A percentile compares a stretch with the other conserved stretches of the same genome.
These are phyloP conservation scores for Polymixis lichenea DNA, from an alignment of 2,888 invertebrate species.

Conservation along the genomic window DNA sequence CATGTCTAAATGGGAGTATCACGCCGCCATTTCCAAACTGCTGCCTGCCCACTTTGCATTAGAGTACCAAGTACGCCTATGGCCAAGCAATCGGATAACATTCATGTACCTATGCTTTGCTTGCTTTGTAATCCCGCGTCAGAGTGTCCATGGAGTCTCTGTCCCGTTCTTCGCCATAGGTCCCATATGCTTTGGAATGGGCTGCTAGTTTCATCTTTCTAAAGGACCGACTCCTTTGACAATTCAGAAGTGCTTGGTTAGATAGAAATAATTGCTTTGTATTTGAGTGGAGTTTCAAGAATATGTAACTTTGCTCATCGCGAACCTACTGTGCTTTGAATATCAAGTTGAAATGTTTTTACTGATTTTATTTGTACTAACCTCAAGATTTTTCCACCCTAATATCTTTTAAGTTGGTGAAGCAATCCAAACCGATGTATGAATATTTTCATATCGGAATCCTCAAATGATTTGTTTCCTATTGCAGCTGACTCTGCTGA, in stretches of 20 bases:
- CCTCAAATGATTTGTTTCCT: not conserved
- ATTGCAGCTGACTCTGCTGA: too few species aligned
- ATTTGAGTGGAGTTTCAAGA: not conserved
- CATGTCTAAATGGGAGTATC: not conserved
- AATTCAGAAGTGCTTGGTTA: too few species aligned
- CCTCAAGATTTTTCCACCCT: not conserved
- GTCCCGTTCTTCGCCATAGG: too few species aligned
- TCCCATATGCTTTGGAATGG: too few species aligned
- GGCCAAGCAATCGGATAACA: not conserved
- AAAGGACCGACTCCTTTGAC: too few species aligned
- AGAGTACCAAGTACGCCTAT: not conserved
- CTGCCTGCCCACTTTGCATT: not conserved
- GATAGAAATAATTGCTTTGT: too few species aligned
- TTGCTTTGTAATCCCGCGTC: too few species aligned
- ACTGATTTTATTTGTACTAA: not conserved
- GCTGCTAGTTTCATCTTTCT: too few species aligned
- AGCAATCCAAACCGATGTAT: too few species aligned
- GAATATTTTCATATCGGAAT: not conserved
- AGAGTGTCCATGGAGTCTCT: too few species aligned
- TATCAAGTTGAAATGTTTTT: not conserved
- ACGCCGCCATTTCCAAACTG: not conserved
- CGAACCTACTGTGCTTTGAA: not conserved
- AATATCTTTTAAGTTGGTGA: too few species aligned
- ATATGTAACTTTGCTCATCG: not conserved
- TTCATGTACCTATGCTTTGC: too few species aligned